Evolutionary conservation across 1,140 invertebrate species (phyloP), one percentile per base, ranked within the genome.

Genomic region (Heliconius hermathena): DNA sequence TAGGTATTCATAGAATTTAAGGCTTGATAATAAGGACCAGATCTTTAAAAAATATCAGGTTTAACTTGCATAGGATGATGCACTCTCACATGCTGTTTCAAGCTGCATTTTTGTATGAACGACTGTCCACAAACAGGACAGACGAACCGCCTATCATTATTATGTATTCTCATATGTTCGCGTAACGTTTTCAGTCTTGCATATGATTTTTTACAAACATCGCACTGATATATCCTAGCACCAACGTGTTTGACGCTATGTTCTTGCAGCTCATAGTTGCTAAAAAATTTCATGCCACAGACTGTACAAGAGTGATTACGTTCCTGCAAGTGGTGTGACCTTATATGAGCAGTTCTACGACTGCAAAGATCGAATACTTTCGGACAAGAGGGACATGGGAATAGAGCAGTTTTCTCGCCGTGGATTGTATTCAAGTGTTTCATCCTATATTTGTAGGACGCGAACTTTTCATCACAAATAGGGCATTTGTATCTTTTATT

Each of bases 121-220:
- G 93, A 90, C 74, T 94, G 95, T 1, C 95, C 94, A 78, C 95
- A 96, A 1, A 94, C 79, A 0, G 87, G 83, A 70, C 95, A 95
- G 1, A 90, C 85, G 36, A 91, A 91, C 66, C 88, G 71, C 73
- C 89, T 90, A 88, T 88, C 95, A 89, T 81, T 95, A 83, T 80
- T 95, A 83, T 95, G 94, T 66, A 94, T 94, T 49, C 90, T 84
- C 85, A 95, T 95, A 80, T 96, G 96, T 22, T 95, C 95, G 26
- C 95, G 88, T 8, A 96, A 74, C 0, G 95, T 95, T 71, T 95
- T 95, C 71, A 95, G 90, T 29, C 95, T 94, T 2, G 93, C 85
- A 70, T 95, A 96, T 0, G 94, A 93, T 79, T 95, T 96, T 66
- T 95, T 95, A 74, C 95, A 95, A 8, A 93, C 89, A 73, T 95